Conservation (phyloP, 2,888 invertebrate genomes). For the Apodemia mormo region DNA sequence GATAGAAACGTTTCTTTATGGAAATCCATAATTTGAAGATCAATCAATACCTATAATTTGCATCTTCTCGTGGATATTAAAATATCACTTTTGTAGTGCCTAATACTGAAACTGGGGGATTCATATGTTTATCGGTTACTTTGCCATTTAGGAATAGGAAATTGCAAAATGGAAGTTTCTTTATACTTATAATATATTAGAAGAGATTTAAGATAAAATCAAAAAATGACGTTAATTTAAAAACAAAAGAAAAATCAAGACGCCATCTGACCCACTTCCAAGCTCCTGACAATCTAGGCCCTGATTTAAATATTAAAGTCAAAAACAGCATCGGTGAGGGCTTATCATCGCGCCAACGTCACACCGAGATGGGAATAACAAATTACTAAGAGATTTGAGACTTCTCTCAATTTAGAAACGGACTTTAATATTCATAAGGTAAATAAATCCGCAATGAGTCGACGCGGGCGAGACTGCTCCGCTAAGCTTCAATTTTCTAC, state of each 20-base stretch:
- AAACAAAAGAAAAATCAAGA: slow-evolving; percentile 8
- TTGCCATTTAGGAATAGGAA: no score
- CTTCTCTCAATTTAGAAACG: slow-evolving; percentile 54
- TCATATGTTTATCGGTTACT: no score
- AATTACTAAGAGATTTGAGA: slow-evolving; percentile 54
- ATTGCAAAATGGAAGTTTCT: no score
- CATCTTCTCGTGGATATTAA: no score
- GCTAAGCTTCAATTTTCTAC: neutral
- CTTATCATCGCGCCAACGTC: slow-evolving; percentile 46
- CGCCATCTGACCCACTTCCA: slow-evolving; percentile 11
- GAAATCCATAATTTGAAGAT: no score
- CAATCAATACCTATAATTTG: no score
- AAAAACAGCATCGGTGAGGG: slow-evolving; percentile 18
- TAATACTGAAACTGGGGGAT: no score
- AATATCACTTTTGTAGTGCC: no score
- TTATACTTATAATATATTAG: neutral
- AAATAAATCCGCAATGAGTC: slow-evolving; percentile 49
- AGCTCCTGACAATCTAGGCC: slow-evolving; percentile 18
- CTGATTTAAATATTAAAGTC: slow-evolving; percentile 17
- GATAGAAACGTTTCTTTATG: no score
- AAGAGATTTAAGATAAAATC: neutral
- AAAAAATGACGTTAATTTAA: slow-evolving; percentile 2
- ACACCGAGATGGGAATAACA: slow-evolving; percentile 49
- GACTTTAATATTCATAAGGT: slow-evolving; percentile 63
- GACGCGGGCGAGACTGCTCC: slow-evolving; percentile 24